Evolutionary conservation across 2,797 vertebrate species (phyloP).

Genomic region (Esox masquinongy): DNA sequence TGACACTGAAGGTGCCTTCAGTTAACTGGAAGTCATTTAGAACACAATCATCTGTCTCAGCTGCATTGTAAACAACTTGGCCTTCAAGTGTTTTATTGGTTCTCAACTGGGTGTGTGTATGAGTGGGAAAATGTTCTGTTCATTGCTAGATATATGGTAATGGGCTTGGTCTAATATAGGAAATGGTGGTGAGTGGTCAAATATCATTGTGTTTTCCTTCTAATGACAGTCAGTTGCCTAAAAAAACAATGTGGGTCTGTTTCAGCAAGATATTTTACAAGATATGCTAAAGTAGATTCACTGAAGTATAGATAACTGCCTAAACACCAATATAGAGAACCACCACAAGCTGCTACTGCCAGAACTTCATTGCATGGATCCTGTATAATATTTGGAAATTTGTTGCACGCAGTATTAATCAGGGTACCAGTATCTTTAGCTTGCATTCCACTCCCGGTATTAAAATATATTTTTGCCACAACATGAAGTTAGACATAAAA

Average conservation of each 20-base stretch:
- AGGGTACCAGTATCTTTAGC: no score
- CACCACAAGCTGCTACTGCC: no score
- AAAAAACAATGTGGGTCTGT: background rate
- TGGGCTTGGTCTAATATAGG: background rate
- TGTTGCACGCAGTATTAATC: no score
- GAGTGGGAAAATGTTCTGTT: background rate
- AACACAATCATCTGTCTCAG: slow-evolving; percentile 44
- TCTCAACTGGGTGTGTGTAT: background rate
- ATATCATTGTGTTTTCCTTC: slow-evolving; percentile 3
- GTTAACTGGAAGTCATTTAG: slow-evolving; percentile 59
- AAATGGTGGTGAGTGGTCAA: background rate
- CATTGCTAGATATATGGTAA: background rate
- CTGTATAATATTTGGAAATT: no score
- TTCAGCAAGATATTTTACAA: background rate
- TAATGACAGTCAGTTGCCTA: slow-evolving; percentile 8
- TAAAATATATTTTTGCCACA: no score
- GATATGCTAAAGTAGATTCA: no score
- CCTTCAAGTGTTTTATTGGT: slow-evolving; percentile 2
- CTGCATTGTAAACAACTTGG: slow-evolving; percentile 8
- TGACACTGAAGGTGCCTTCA: slow-evolving; percentile 32
- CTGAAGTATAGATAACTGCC: no score
- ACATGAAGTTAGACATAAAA: no score
- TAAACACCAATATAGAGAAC: no score
- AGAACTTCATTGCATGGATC: no score
- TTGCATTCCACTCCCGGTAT: no score